Conservation (phyloP, 2,797 vertebrate species). For the Varecia variegata region DNA sequence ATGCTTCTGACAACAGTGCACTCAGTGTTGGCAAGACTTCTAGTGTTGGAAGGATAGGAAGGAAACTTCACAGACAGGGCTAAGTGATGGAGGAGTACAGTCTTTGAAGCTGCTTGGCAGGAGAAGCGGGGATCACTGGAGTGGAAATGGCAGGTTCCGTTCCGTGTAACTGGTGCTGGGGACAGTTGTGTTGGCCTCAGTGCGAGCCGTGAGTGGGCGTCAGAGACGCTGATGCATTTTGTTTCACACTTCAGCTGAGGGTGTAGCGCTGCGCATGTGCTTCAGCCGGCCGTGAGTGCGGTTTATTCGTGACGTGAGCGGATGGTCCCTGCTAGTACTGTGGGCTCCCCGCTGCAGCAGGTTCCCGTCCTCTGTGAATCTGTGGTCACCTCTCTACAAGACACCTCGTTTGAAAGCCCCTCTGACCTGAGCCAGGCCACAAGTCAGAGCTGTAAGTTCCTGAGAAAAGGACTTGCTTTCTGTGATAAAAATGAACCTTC, state of each 20-base stretch:
- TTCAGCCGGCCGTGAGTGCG: accelerated
- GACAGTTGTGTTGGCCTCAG: background rate
- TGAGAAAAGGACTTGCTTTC: background rate
- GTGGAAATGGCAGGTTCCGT: background rate
- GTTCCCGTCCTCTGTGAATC: background rate
- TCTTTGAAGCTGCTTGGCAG: slow-evolving; percentile 44
- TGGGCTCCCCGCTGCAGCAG: no score
- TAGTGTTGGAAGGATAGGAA: background rate
- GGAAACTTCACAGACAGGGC: background rate
- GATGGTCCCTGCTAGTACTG: background rate
- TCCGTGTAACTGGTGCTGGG: background rate
- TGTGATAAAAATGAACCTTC: background rate
- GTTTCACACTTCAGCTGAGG: background rate
- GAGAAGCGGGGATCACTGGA: background rate
- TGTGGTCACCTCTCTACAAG: background rate
- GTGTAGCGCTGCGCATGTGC: background rate
- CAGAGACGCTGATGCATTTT: background rate
- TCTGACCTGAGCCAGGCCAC: background rate
- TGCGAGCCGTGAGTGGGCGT: background rate
- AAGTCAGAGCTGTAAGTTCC: background rate
- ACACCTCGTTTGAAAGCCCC: background rate
- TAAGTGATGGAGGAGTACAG: background rate
- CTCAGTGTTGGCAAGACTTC: background rate
- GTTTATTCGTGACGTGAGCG: background rate
- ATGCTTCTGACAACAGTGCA: background rate